Conservation (phyloP, 2,113 vertebrate species). For the Regulus satrapa region DNA sequence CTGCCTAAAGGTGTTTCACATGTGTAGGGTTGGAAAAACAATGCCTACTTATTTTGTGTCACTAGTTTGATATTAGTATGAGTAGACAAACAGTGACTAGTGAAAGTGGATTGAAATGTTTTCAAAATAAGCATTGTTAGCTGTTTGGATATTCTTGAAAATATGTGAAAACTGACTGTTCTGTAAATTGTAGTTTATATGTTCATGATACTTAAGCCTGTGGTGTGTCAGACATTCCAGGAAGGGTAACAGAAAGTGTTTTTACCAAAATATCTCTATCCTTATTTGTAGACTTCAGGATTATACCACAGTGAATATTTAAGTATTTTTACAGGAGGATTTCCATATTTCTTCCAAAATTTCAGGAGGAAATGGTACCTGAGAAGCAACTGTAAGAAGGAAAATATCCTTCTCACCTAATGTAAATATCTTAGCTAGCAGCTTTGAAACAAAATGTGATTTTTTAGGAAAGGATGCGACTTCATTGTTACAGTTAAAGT, state of each 20-base stretch:
- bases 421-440: not conserved
- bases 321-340: not conserved
- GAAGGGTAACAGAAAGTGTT: not conserved
- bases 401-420: not conserved
- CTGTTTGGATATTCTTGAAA: not conserved
- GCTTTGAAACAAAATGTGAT: not conserved
- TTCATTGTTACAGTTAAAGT: not conserved
- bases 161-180: not conserved
- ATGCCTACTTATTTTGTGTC: fast-evolving
- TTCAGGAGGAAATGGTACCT: not conserved
- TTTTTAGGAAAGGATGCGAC: not conserved
- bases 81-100: not conserved
- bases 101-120: not conserved
- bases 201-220: not conserved
- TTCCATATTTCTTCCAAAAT: not conserved
- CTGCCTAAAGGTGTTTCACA: not conserved
- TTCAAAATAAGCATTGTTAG: not conserved
- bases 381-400: not conserved
- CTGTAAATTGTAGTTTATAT: not conserved
- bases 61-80: not conserved
- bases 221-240: not conserved
- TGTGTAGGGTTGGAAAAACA: not conserved
- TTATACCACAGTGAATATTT: not conserved
- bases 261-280: not conserved
- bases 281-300: not conserved